These are phyloP conservation scores for Eucera pruinosa DNA, from an alignment of 2,888 invertebrate genomes.

Conservation along the genomic window DNA sequence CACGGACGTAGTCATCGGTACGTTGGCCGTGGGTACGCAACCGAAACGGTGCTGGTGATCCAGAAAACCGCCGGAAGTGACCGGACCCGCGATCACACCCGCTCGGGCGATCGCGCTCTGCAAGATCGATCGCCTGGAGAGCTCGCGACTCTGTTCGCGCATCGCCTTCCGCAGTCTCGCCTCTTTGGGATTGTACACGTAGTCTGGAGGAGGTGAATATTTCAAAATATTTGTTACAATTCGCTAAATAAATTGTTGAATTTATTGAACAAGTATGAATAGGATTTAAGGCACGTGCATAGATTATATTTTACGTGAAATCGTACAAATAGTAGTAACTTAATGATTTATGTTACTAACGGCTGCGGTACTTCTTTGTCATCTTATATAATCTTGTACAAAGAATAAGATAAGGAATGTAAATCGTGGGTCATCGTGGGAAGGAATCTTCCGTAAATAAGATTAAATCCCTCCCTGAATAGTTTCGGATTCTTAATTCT, in stretches of 20 bases:
- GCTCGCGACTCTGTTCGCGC: slow-evolving; percentile 84
- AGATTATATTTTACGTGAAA: neutral
- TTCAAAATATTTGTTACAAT: slow-evolving; percentile 1
- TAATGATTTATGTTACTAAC: too few relatives aligned
- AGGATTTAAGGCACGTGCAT: too few relatives aligned
- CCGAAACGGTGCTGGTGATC: slow-evolving; percentile 68
- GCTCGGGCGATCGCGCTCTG: slow-evolving; percentile 75
- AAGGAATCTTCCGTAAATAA: neutral
- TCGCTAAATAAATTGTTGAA: too few relatives aligned
- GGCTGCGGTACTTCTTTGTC: neutral
- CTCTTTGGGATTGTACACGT: slow-evolving; percentile 88
- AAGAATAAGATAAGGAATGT: slow-evolving; percentile 18
- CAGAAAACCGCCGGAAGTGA: slow-evolving; percentile 50
- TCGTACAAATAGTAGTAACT: too few relatives aligned
- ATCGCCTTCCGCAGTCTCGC: slow-evolving; percentile 87
- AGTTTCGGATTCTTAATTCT: neutral
- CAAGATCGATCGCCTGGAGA: slow-evolving; percentile 80
- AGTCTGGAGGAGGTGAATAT: slow-evolving; percentile 86
- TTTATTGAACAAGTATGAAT: too few relatives aligned
- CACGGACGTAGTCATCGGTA: slow-evolving; percentile 53
- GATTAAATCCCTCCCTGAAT: neutral
- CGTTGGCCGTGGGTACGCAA: slow-evolving; percentile 49
- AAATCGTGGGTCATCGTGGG: neutral
- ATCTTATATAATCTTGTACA: neutral
- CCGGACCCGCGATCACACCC: slow-evolving; percentile 53